Conservation (phyloP, 2,113 vertebrate species). For the Corynorhinus townsendii region DNA sequence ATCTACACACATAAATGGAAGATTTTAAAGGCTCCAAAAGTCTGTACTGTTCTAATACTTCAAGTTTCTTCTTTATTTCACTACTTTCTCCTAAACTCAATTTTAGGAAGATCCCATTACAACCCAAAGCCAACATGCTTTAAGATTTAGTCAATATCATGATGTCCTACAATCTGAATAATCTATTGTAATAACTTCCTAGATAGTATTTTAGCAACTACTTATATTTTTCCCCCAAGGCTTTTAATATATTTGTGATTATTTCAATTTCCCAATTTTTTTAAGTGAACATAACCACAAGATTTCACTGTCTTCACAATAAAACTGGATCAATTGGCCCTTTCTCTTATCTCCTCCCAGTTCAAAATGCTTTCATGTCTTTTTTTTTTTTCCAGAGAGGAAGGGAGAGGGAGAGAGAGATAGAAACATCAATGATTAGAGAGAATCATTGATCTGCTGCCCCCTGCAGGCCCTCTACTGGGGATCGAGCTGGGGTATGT, state of each 20-base stretch:
- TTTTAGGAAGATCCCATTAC: not conserved
- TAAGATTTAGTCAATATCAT: not conserved
- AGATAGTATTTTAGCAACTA: not conserved
- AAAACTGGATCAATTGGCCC: slow-evolving; percentile 61
- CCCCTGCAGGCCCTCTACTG: too few relatives aligned
- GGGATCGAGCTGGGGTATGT: too few relatives aligned
- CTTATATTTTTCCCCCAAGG: not conserved
- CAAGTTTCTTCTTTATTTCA: slow-evolving; percentile 5
- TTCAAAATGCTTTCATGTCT: slow-evolving; percentile 92
- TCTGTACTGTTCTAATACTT: not conserved
- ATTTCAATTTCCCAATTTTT: not conserved
- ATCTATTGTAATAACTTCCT: not conserved
- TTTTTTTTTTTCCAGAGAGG: slow-evolving; percentile 32
- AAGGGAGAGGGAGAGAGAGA: slow-evolving; percentile 39
- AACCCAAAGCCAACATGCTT: not conserved
- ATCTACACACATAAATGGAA: slow-evolving; percentile 44
- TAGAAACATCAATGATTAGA: too few relatives aligned
- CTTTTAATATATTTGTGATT: not conserved
- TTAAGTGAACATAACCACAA: not conserved
- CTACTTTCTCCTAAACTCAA: not conserved
- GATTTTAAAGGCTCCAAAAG: not conserved
- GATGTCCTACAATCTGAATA: not conserved
- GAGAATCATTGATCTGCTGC: too few relatives aligned
- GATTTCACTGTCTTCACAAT: slow-evolving; percentile 1
- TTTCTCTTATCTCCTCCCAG: slow-evolving; percentile 96